These are phyloP conservation scores for Diplazon laetatorius DNA, from an alignment of 2,888 invertebrate species.

Conservation along the genomic window DNA sequence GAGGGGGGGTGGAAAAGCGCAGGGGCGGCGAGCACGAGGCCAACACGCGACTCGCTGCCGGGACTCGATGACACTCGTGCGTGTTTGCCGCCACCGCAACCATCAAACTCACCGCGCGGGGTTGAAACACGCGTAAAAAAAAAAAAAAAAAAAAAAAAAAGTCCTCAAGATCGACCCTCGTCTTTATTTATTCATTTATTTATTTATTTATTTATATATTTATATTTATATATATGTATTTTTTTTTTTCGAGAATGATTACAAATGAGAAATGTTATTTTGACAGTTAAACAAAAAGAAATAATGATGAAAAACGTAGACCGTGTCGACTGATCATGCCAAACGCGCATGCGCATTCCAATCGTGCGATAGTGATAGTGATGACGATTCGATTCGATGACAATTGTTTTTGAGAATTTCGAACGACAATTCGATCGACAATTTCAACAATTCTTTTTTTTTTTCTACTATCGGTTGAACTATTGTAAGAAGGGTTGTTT, in stretches of 20 bases:
- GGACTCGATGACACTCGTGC: constrained; percentile 76
- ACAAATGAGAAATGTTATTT: too few species aligned
- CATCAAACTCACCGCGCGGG: constrained; percentile 35
- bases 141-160: too few species aligned
- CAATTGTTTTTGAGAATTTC: too few species aligned
- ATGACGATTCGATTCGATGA: too few species aligned
- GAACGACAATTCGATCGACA: constrained; percentile 20
- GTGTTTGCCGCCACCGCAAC: constrained; percentile 68
- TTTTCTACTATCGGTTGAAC: background rate
- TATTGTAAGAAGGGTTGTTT: constrained; percentile 3
- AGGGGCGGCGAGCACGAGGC: constrained; percentile 72
- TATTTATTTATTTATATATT: background rate
- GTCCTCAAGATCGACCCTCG: background rate
- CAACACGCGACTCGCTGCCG: constrained; percentile 73
- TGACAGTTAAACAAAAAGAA: too few species aligned
- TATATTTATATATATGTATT: too few species aligned
- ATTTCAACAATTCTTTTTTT: background rate
- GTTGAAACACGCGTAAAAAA: background rate
- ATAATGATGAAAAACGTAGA: background rate
- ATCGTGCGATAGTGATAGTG: too few species aligned
- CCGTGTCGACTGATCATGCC: background rate
- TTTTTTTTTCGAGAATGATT: too few species aligned
- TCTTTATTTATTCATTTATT: constrained; percentile 13
- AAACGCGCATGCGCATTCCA: constrained; percentile 9
- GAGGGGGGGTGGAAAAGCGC: constrained; percentile 59